These are phyloP conservation scores for Cepphus grylle DNA, from an alignment of 2,113 vertebrate species.

Conservation along the genomic window DNA sequence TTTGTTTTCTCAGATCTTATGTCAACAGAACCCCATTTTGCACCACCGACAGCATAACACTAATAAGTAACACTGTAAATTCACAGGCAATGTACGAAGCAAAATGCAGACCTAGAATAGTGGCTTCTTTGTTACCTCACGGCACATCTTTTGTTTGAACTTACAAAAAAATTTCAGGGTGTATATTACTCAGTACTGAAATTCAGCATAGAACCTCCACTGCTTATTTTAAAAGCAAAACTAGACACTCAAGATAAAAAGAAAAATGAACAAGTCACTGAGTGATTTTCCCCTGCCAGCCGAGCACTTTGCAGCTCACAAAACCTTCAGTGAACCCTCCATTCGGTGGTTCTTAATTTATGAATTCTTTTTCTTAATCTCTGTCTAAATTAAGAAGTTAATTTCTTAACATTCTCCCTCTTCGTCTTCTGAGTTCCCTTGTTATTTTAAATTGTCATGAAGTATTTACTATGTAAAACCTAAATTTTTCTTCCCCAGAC, in stretches of 20 bases:
- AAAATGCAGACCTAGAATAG: not conserved
- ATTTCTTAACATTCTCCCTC: not conserved
- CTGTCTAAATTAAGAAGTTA: not conserved
- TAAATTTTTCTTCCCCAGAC: not conserved
- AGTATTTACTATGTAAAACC: not conserved
- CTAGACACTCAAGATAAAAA: not conserved
- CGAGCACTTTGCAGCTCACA: not conserved
- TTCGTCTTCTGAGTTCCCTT: not conserved
- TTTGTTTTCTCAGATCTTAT: not conserved
- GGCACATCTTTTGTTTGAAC: not conserved
- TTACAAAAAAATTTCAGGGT: not conserved
- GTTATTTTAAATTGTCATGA: not conserved
- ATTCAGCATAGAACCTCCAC: not conserved
- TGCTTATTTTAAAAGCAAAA: slow-evolving; percentile 36
- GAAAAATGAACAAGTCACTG: not conserved
- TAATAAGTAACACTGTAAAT: not conserved
- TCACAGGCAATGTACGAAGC: not conserved
- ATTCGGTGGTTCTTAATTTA: not conserved
- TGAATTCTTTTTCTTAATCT: not conserved
- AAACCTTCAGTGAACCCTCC: not conserved
- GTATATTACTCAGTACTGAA: not conserved
- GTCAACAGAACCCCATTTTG: not conserved
- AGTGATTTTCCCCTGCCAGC: not conserved
- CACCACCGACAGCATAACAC: not conserved
- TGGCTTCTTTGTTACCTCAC: not conserved